Base-by-base conservation (phyloP, 2,113 vertebrate genomes). In the Hiodon tergisus region DNA sequence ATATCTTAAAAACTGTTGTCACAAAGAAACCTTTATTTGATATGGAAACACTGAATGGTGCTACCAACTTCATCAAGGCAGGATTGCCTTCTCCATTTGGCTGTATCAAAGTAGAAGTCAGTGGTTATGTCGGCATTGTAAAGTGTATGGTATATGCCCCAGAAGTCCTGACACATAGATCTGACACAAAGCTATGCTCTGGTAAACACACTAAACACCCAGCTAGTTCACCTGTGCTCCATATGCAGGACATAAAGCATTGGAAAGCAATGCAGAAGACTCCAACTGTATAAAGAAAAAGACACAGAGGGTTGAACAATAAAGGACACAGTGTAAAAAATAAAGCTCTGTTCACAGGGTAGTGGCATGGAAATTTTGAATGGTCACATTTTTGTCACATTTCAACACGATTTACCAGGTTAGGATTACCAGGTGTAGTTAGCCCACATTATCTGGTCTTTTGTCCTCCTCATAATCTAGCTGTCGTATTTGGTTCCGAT, bases 231-330 rank as follows among this genome's bases (percentile, higher is more conserved):
- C 83, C 83, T 86, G 80, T 70, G 72, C 9, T 75, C 79, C 78
- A 62, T 83, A 81, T 50, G 81, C 68, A 31, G 66, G 83, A 84
- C 82, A 69, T 16, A 82, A 65, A 77, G 79, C 81, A 77, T 85
- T 80, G 60, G 78, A 73, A 77, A 80, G 73, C 76, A 86, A 84
- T 76, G 81, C 72, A 81, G 83, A 78, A 50, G 76, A 82, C 81
- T 86, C 83, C 73, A 78, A 74, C 79, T 84, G 80, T 79, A 83
- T 74, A 83, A 77, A 78, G 73, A 65, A 77, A 65, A 66, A 51
- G 53, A 79, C 63, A 78, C 73, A 73, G 63, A 61, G 78, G 9
- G 47, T 59, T 77, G 60, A 63, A 83, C 46, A 82, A 65, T 60
- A 0, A 67, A 14, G 66, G 2, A 66, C 50, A n/a, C 73, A 68